Evolutionary conservation across 2,888 invertebrate genomes (phyloP), one percentile per base, ranked within the genome.

Genomic region (Drosophila tanythrix): DNA sequence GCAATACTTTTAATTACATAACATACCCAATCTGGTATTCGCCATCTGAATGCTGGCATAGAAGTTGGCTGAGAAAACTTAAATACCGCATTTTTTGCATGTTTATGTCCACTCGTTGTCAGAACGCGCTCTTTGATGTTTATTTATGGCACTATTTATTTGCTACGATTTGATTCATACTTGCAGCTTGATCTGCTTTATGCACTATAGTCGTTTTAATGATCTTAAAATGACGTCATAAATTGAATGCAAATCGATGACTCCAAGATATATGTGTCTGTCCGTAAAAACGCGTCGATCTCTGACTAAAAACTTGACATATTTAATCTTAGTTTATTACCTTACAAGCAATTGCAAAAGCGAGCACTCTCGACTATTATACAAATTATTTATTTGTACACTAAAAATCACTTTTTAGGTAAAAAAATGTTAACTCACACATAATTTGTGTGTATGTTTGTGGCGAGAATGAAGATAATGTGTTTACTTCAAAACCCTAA

Each of bases 1-100:
- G 77, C 29, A 29, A 61, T 69, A 76, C 52, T 58, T 81, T 63
- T 81, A 77, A 76, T 81, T 77, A 70, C 71, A 59, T 25, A 70
- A 65, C 69, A 55, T 18, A 40, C 21, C 33, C 50, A 35, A 21
- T 51, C 35, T 31, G 31, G 55, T 50, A 63, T 40, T 40, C 33
- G 25, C 40, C n/a, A 43, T 46, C 25, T 61, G 62, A 61, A 13
- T 35, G 62, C 21, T 60, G n/a, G 15, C 64, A 2, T 15, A 53
- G 25, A 13, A 38, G 7, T 21, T n/a, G 27, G 10, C 43, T 15
- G 52, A 53, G 43, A 63, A 35, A 59, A 73, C 40, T 56, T 33
- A 25, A 65, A 21, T 13, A 40, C 25, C 18, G 36, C 38, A 46
- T 13, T 50, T 64, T 50, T 8, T 25, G 46, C 46, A 46, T 46